Base-by-base conservation (phyloP, 2,113 vertebrate genomes). In the Jacana jacana region DNA sequence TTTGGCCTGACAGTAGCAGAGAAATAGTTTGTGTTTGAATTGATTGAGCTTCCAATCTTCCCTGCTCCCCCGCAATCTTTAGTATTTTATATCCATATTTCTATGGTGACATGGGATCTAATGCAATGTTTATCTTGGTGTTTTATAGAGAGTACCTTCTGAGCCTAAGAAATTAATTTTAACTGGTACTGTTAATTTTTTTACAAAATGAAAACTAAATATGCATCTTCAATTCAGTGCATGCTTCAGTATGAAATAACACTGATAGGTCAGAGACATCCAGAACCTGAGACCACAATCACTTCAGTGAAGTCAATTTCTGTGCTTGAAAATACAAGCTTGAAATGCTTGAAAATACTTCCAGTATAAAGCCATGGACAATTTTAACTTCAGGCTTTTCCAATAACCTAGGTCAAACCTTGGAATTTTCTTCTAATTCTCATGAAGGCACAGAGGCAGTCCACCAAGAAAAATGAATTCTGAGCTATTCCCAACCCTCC, bases 291-390 rank as follows among this genome's bases (percentile, higher is more conserved):
- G 35, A 46, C 5, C 8, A 3, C 42, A 24, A 65, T 19, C 85
- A 5, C 9, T 82, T 24, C 25, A 55, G 12, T 81, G 35, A 84
- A 42, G 11, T 33, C 35, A 82, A 17, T n/a, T n/a, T n/a, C n/a
- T n/a, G n/a, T 16, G 25, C 7, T 71, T 51, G 11, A 23, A 92
- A 93, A 68, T 64, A 20, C 12, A n/a, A n/a, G n/a, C n/a, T n/a
- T n/a, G n/a, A n/a, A n/a, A n/a, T 16, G 25, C 7, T 71, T 51
- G 11, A 23, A 92, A 93, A 68, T 64, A 20, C 12, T 83, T 89
- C 27, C 13, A 17, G 5, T 64, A 1, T 28, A n/a, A 63, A 16
- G 3, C 6, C 4, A 40, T 0, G 0, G 39, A 14, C 11, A 55
- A 31, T 46, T 94, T 84, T 64, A 40, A 40, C 35, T 54, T 71